These are phyloP conservation scores for Heterohyrax brucei DNA, from an alignment of 2,797 vertebrate species.

Conservation along the genomic window DNA sequence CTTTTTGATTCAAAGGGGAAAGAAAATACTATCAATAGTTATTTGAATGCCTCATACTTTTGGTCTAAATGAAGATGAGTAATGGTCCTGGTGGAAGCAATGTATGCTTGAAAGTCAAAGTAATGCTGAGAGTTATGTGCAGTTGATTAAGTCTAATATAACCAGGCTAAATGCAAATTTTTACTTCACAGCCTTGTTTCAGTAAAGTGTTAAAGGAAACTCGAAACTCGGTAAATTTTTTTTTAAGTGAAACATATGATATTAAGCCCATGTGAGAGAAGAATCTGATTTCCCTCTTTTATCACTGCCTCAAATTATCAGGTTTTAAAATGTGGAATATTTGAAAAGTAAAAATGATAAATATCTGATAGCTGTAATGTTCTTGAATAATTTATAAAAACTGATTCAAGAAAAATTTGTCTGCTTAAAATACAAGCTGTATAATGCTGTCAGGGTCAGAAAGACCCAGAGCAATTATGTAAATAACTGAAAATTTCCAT, in stretches of 20 bases:
- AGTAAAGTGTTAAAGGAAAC: constrained; percentile 60
- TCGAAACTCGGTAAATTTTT: constrained; percentile 15
- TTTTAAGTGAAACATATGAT: neutral
- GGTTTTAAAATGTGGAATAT: constrained; percentile 63
- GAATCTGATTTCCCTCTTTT: constrained; percentile 42
- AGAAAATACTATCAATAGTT: neutral
- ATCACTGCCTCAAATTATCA: constrained; percentile 52
- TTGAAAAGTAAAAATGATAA: constrained; percentile 14
- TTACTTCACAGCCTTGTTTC: constrained; percentile 63
- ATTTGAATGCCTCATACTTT: neutral
- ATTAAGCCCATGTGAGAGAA: constrained; percentile 30
- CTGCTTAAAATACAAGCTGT: constrained; percentile 61
- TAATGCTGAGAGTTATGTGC: neutral
- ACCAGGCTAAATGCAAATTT: neutral
- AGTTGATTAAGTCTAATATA: constrained; percentile 35
- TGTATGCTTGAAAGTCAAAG: neutral
- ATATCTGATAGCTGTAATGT: constrained; percentile 63
- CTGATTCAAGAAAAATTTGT: constrained; percentile 38
- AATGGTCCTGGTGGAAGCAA: neutral
- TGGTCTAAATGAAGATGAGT: neutral
- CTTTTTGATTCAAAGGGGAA: constrained; percentile 39
- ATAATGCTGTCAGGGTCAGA: constrained; percentile 38
- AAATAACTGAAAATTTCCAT: constrained; percentile 48
- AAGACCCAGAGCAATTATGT: constrained; percentile 30
- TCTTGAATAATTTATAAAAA: constrained; percentile 70